Percentiles rank a stretch among this genome's conserved stretches.
Evolutionary conservation across 2,888 invertebrate genomes (phyloP).

Genomic region (Bombyx huttoni): DNA sequence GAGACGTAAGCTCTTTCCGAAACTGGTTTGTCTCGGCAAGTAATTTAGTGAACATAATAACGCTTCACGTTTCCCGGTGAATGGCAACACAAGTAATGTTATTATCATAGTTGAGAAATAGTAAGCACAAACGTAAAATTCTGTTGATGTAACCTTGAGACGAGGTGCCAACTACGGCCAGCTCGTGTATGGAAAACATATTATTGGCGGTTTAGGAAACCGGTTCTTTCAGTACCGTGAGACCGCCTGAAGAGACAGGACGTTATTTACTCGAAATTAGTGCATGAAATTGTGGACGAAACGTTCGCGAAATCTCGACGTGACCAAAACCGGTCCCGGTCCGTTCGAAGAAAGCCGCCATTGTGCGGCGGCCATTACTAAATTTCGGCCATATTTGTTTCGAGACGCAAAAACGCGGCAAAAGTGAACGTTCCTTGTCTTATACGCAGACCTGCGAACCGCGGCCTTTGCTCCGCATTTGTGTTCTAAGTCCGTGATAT

Average conservation of each 20-base stretch:
- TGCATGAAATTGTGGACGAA: slow-evolving; percentile 31
- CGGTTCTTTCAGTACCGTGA: slow-evolving; percentile 55
- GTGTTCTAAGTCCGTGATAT: slow-evolving; percentile 29
- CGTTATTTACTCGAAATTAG: slow-evolving; percentile 44
- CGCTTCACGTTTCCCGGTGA: slow-evolving; percentile 21
- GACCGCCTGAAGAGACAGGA: slow-evolving; percentile 48
- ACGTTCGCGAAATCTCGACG: slow-evolving; percentile 39
- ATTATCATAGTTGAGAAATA: slow-evolving; percentile 25
- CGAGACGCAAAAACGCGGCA: slow-evolving; percentile 46
- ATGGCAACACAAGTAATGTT: slow-evolving; percentile 29
- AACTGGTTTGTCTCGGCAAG: slow-evolving; percentile 20
- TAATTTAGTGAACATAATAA: slow-evolving; percentile 21
- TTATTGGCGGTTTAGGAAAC: slow-evolving; percentile 39
- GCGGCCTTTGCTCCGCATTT: slow-evolving; percentile 25
- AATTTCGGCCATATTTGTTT: slow-evolving; percentile 63
- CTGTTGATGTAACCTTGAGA: slow-evolving; percentile 30
- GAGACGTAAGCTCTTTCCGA: slow-evolving; percentile 9
- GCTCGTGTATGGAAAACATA: slow-evolving; percentile 28
- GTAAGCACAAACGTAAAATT: slow-evolving; percentile 36
- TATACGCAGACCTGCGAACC: slow-evolving; percentile 19
- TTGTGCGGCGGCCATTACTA: slow-evolving; percentile 47
- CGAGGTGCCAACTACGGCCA: slow-evolving; percentile 25
- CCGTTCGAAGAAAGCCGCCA: slow-evolving; percentile 42
- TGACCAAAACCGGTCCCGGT: slow-evolving; percentile 41
- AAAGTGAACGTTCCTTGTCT: slow-evolving; percentile 34